phyloP scores from a whole-genome alignment of 2,888 invertebrate genomes.

The Tryphoninae sp. region DNA sequence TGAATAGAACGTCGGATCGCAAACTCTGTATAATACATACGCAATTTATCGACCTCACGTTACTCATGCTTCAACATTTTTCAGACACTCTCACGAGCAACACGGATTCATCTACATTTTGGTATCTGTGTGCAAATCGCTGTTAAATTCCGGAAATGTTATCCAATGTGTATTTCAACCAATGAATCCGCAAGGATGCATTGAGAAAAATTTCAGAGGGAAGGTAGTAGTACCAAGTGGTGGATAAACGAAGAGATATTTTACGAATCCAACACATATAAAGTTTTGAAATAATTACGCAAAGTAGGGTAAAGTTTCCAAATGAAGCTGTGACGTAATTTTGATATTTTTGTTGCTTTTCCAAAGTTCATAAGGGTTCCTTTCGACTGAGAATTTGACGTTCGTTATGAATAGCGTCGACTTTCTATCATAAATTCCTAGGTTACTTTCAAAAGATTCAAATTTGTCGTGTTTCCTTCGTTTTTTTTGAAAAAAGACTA shows the following conservation, averaged over 20 bases:
- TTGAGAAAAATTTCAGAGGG: not conserved
- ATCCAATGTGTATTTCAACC: not conserved
- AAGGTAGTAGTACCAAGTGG: not conserved
- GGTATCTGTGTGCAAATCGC: not conserved
- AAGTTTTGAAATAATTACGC: no score
- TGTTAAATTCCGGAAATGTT: not conserved
- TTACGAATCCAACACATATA: not conserved
- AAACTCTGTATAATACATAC: not conserved
- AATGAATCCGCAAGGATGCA: not conserved
- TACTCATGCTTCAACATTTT: not conserved
- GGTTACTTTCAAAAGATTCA: no score
- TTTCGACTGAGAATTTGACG: no score
- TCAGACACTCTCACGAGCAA: not conserved
- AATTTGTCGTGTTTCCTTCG: no score
- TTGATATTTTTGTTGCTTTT: no score
- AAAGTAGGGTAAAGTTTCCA: no score
- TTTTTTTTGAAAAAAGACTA: no score
- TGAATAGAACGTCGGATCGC: not conserved
- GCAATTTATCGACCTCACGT: not conserved
- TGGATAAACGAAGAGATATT: not conserved
- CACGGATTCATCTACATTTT: not conserved
- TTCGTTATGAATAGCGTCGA: no score
- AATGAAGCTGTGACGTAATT: no score
- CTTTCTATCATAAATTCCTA: no score
- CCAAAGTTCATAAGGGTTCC: no score